Conservation (phyloP, 2,797 vertebrate species). For the Karalla daura region DNA sequence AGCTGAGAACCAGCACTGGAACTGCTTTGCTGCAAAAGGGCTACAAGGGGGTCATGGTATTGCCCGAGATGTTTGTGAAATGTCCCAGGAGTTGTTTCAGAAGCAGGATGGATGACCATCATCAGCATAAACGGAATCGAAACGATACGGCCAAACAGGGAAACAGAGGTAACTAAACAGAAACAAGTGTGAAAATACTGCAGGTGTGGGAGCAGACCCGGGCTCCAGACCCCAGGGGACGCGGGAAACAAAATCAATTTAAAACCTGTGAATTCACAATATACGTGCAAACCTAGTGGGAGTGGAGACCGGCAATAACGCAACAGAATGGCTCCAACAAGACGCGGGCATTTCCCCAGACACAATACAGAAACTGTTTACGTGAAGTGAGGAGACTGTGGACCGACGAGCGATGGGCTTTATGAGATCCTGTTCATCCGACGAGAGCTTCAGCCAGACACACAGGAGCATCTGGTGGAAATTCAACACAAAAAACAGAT, state of each 20-base stretch:
- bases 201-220: conserved; percentile 19
- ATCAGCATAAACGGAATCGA: conserved; percentile 30
- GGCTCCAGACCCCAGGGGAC: not conserved
- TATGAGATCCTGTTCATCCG: not conserved
- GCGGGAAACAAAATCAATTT: not conserved
- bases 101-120: conserved; percentile 5
- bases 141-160: conserved; percentile 9
- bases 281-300: not conserved
- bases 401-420: conserved; percentile 1
- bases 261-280: not conserved
- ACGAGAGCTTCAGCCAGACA: not conserved
- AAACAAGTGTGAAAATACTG: conserved; percentile 10
- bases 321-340: not conserved
- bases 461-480: not conserved
- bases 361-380: not conserved
- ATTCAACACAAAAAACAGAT: not conserved
- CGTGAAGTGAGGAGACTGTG: not conserved
- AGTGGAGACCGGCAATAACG: not conserved
- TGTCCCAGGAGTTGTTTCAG: conserved; percentile 4
- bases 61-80: not conserved
- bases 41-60: not conserved
- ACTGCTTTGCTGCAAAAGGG: too few species aligned
- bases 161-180: conserved; percentile 11
- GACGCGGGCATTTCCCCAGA: conserved; percentile 8
- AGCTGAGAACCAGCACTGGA: too few species aligned